Evolutionary conservation across 2,888 invertebrate species (phyloP), one percentile per base, ranked within the genome.

Genomic region (Cheilosia scutellata): DNA sequence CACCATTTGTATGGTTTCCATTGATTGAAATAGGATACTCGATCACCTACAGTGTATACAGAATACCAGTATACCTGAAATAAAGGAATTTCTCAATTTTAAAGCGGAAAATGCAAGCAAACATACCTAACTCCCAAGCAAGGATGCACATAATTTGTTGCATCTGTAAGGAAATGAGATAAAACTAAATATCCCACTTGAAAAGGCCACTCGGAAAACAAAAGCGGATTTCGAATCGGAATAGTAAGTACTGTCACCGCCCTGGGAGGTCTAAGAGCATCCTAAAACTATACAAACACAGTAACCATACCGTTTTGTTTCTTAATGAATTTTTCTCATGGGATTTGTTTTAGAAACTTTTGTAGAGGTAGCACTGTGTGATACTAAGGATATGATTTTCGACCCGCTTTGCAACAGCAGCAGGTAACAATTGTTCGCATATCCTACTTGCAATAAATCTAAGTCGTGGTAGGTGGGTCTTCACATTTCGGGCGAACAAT

Each of bases 1-100:
- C 62, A 62, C 42, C 31, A 53, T 40, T 68, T 65, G 60, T 71
- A 77, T 77, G 65, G 74, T 65, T 84, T 82, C 33, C 82, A 82
- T 86, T 72, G 76, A 86, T 72, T 72, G 86, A 62, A 86, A 86
- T 72, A 65, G 51, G 72, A 86, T 86, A 77, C 55, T 27, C 40
- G 63, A 62, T 31, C 29, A 57, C 37, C 9, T 9, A n/a, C 53
- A 72, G 47, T 70, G 74, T 58, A 47, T 65, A 44, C 31, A 16
- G 0, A 25, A n/a, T 37, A 3, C 9, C n/a, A n/a, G 7, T 31
- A 51, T 72, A 74, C 74, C 74, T 74, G 63, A n/a, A 20, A 11
- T 16, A 7, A 16, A n/a, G 7, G 16, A n/a, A 7, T 1, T 37
- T 37, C 13, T 44, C 25, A 5, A 31, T 3, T 27, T 13, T 6